Base-by-base conservation (phyloP, 2,888 invertebrate species). In the Acronicta aceris region DNA sequence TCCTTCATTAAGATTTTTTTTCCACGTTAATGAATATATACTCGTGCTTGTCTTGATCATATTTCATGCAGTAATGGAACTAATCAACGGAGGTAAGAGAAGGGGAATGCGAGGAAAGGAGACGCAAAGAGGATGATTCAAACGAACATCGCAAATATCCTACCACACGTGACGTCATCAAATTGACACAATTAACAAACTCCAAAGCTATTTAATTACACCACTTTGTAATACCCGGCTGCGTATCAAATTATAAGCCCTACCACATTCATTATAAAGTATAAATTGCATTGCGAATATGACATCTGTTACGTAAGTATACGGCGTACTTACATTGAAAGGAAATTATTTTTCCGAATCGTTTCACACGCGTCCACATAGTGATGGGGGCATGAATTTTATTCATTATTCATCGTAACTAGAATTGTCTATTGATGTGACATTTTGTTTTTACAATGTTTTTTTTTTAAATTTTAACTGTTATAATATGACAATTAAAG, bases 271-370 rank as follows among this genome's bases (percentile, higher is more conserved):
- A 53, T 58, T 55, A 54, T 71, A 76, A 73, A 76, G 77, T 65
- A 59, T 56, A 58, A 66, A 66, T 76, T 76, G 55, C 50, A 50
- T 56, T 76, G 65, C 48, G 60, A 52, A 61, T 73, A 65, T 73
- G 66, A 67, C 70, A 76, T 70, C 60, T 76, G 74, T 55, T 63
- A 66, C 62, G 61, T 66, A 72, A 68, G 71, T 65, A 50, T 65
- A 70, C 72, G 69, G 50, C 59, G 65, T 67, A 68, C n/a, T n/a
- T n/a, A n/a, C 65, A 75, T 74, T 77, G 80, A 82, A 79, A 83
- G 81, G 83, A 81, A 81, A 81, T 81, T 81, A 81, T 81, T 81
- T 81, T 81, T 81, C 81, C 82, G 72, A 74, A 73, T 79, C 76
- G 79, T 73, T 79, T 83, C 81, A 80, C 83, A 73, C 67, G 70